Evolutionary conservation across 1,140 invertebrate species (phyloP).

Genomic region (Atta colombica): DNA sequence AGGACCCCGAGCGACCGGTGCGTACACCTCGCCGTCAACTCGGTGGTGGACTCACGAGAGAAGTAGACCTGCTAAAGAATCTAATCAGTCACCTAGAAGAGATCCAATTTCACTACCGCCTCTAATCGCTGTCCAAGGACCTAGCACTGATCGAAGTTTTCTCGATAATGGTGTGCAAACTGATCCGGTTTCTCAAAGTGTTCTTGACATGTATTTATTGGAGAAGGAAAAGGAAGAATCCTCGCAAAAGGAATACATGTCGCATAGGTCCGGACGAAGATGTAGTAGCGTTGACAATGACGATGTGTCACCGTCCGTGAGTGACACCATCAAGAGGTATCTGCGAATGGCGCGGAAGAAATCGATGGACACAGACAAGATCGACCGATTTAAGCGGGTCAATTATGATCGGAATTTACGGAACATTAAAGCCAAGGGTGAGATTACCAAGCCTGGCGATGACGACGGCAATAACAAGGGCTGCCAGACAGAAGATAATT

Average conservation of each 20-base stretch:
- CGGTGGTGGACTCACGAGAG: constrained; percentile 83
- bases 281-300: constrained; percentile 93
- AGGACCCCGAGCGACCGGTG: constrained; percentile 85
- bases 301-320: constrained; percentile 94
- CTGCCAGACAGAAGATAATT: constrained; percentile 91
- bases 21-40: constrained; percentile 82
- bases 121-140: constrained; percentile 89
- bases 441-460: constrained; percentile 91
- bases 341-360: constrained; percentile 94
- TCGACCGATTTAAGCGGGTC: constrained; percentile 93
- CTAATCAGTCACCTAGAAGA: constrained; percentile 54
- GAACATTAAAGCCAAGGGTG: constrained; percentile 93
- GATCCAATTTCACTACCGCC: constrained; percentile 88
- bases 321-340: constrained; percentile 94
- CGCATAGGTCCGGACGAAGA: constrained; percentile 85
- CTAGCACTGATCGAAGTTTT: constrained; percentile 86
- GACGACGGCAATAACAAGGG: constrained; percentile 91
- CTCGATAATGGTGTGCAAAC: constrained; percentile 89
- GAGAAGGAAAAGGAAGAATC: constrained; percentile 80
- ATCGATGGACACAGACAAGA: constrained; percentile 92
- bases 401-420: constrained; percentile 95
- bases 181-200: constrained; percentile 87
- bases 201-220: constrained; percentile 84
- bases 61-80: constrained; percentile 74
- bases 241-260: constrained; percentile 74